Evolutionary conservation across 2,113 vertebrate genomes (phyloP).

Genomic region (Serinus canaria): DNA sequence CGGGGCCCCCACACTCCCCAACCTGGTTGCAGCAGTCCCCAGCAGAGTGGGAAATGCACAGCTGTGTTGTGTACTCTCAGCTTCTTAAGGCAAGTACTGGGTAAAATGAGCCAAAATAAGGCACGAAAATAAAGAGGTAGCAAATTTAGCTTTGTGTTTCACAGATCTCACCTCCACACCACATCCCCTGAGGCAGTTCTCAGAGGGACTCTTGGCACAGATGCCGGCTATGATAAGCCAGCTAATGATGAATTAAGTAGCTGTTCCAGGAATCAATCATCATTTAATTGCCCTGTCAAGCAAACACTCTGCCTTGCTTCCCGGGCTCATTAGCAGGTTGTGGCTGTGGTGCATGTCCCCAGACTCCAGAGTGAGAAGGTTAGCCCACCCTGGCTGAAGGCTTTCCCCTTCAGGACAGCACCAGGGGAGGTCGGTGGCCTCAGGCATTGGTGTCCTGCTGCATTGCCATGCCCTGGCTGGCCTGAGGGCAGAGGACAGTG

Average conservation of each 20-base stretch:
- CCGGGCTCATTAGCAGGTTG: not conserved
- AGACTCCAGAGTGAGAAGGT: not conserved
- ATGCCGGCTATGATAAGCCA: not conserved
- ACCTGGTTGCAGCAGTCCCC: not conserved
- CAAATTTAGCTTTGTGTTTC: not conserved
- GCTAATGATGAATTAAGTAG: slow-evolving; percentile 56
- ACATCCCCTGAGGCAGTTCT: not conserved
- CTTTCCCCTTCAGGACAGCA: not conserved
- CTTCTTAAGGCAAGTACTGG: not conserved
- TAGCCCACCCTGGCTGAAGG: not conserved
- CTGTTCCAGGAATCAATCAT: slow-evolving; percentile 56
- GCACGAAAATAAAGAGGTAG: not conserved
- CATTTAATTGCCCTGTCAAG: slow-evolving; percentile 42
- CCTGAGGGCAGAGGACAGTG: not conserved
- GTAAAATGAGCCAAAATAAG: not conserved
- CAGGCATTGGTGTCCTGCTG: accelerated
- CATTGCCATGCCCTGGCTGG: not conserved
- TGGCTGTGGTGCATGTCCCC: not conserved
- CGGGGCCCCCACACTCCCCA: not conserved
- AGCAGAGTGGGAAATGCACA: not conserved
- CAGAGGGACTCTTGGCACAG: slow-evolving; percentile 6
- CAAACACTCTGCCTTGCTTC: slow-evolving; percentile 36
- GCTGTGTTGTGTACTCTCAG: not conserved
- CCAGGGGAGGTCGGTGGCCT: not conserved
- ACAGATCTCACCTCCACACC: not conserved